Percentiles rank a stretch among this genome's conserved stretches.
Conservation (phyloP, 2,797 vertebrate genomes). For the Astyanax mexicanus region DNA sequence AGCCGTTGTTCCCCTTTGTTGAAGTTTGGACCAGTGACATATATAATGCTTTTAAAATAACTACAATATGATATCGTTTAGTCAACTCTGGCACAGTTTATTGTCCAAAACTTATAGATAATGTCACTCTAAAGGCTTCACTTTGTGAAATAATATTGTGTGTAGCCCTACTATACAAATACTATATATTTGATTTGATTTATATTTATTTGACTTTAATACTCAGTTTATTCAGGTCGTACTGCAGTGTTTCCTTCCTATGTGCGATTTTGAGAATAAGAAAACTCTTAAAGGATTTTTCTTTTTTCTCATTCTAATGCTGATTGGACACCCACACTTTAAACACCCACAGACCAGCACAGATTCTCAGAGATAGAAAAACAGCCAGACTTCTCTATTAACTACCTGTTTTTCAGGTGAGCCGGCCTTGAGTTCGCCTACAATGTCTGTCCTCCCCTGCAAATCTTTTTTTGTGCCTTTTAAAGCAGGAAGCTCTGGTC, state of each 20-base stretch:
- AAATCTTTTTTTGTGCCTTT: slow-evolving; percentile 69
- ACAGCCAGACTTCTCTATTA: slow-evolving; percentile 52
- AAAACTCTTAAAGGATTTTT: neutral
- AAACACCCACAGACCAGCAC: neutral
- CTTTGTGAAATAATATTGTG: no score
- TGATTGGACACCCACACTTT: neutral
- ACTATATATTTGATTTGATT: no score
- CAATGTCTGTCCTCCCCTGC: slow-evolving; percentile 58
- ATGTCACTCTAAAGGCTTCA: no score
- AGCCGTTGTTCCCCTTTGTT: no score
- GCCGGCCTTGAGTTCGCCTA: slow-evolving; percentile 69
- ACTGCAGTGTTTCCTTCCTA: neutral
- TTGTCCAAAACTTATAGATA: no score
- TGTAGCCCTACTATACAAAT: no score
- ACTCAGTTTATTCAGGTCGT: neutral
- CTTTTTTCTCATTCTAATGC: neutral
- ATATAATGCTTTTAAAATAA: no score
- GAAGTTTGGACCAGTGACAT: no score
- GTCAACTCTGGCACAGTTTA: no score
- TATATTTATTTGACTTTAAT: no score
- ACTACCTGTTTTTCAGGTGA: slow-evolving; percentile 71
- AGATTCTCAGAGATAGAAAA: slow-evolving; percentile 13
- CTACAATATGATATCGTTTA: no score
- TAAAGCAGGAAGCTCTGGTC: slow-evolving; percentile 13
- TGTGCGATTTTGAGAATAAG: neutral